Base-by-base conservation (phyloP, 2,888 invertebrate genomes). In the Chamaedrilus cognettii region DNA sequence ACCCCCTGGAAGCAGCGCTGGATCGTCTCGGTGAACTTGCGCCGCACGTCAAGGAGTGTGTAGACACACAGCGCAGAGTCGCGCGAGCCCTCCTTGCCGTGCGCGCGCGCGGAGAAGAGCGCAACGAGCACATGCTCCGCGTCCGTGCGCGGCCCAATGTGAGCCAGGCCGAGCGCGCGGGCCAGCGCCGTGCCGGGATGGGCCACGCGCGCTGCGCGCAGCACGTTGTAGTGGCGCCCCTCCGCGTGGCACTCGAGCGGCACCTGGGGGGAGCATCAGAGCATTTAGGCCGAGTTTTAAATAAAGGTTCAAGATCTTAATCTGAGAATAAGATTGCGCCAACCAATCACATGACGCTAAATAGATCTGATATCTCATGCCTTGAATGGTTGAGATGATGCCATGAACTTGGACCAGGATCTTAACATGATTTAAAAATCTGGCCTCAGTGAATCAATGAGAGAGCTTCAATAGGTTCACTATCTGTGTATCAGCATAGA, bases 101-200 rank as follows among this genome's bases (percentile, higher is more conserved):
- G 23, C 30, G 51, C n/a, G 28, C 51, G 62, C 82, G 93, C 91
- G 74, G 95, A 91, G 85, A 98, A 98, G 58, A 96, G 94, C 7
- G 93, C 96, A 84, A 94, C 98, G 34, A 98, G 87, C 42, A 98
- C 96, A 83, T 96, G 96, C 81, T 97, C 96, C 83, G 96, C 95
- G 81, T 97, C 96, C 82, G 69, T 93, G 91, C 68, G 93, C 91
- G 75, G 72, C 5, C 52, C 59, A 11, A 65, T 35, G 55, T 70
- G 63, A 30, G 70, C 42, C 76, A 96, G 94, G 63, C 92, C 93
- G 64, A 98, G 86, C 80, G 91, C 92, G 71, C 90, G 89, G 19
- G 97, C 96, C 72, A 98, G 86, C 76, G 94, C 92, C 2, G 93
- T 93, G 35, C 97, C 97, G 0, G 97, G 94, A 83, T 93, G 94